Conservation (phyloP, 1,140 invertebrate species). For the Macrosteles quadrilineatus region DNA sequence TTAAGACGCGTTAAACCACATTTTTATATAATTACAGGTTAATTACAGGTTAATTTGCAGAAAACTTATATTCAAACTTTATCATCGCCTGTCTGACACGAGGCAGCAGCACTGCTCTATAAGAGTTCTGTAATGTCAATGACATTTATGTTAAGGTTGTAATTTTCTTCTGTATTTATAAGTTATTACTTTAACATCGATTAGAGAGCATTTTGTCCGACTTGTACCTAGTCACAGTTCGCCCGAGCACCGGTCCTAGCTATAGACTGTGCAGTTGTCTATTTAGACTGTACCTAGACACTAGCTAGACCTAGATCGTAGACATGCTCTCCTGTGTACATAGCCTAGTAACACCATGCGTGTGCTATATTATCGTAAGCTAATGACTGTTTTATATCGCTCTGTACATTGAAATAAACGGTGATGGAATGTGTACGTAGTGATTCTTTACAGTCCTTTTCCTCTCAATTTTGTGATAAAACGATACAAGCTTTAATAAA, state of each 20-base stretch:
- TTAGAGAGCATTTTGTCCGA: neutral
- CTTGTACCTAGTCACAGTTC: conserved; percentile 12
- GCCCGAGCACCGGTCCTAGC: neutral
- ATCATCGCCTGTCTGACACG: too few species aligned
- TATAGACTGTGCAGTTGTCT: neutral
- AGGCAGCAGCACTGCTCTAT: neutral
- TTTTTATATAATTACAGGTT: too few species aligned
- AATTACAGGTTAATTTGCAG: too few species aligned
- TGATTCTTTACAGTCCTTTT: too few species aligned
- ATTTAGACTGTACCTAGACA: neutral
- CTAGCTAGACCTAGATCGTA: neutral
- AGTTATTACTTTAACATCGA: conserved; percentile 3
- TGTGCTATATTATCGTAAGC: conserved; percentile 24
- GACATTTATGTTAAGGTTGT: conserved; percentile 17
- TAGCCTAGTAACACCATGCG: neutral
- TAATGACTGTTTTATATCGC: conserved; percentile 24
- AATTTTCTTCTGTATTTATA: conserved; percentile 6
- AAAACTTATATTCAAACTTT: too few species aligned
- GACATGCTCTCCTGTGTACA: conserved; percentile 1
- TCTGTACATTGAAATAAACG: conserved; percentile 9
- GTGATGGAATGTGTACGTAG: conserved; percentile 12
- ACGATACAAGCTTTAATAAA: too few species aligned
- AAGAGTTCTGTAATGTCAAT: conserved; percentile 18
- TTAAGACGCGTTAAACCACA: neutral
- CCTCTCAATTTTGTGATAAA: too few species aligned